Conservation (phyloP, 1,140 invertebrate species). For the Uloborus diversus region DNA sequence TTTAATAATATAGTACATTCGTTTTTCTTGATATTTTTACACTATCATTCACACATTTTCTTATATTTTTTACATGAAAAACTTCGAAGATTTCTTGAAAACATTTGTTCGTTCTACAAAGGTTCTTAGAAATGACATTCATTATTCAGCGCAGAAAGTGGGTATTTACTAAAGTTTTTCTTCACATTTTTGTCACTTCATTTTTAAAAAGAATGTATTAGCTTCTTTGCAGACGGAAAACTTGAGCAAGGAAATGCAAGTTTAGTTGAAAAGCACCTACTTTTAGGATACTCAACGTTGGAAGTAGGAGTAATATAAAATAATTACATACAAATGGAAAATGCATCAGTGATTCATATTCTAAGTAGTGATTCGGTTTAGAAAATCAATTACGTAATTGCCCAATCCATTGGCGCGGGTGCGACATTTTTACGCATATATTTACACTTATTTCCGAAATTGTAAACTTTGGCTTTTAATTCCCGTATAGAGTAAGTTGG, state of each 20-base stretch:
- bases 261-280: slow-evolving; percentile 36
- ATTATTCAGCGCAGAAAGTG: slow-evolving; percentile 8
- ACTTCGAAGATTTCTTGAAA: slow-evolving; percentile 40
- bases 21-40: slow-evolving; percentile 32
- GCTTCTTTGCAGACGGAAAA: slow-evolving; percentile 33
- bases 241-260: slow-evolving; percentile 29
- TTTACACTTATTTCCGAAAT: too few relatives aligned
- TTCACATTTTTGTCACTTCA: background rate
- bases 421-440: too few relatives aligned
- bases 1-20: slow-evolving; percentile 44
- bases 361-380: too few relatives aligned
- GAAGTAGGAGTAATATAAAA: too few relatives aligned
- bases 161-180: background rate
- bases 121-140: slow-evolving; percentile 33
- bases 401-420: too few relatives aligned
- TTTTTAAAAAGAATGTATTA: slow-evolving; percentile 32
- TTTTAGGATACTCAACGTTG: slow-evolving; percentile 17
- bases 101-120: slow-evolving; percentile 37
- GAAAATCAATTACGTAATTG: too few relatives aligned
- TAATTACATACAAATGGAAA: too few relatives aligned
- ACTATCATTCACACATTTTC: slow-evolving; percentile 47
- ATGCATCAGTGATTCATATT: too few relatives aligned
- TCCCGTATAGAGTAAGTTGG: too few relatives aligned
- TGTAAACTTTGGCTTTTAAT: too few relatives aligned
- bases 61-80: slow-evolving; percentile 37